A percentile compares a stretch with the other conserved stretches of the same genome.
These are phyloP conservation scores for Scyliorhinus canicula DNA, from an alignment of 2,797 vertebrate genomes.

Conservation along the genomic window DNA sequence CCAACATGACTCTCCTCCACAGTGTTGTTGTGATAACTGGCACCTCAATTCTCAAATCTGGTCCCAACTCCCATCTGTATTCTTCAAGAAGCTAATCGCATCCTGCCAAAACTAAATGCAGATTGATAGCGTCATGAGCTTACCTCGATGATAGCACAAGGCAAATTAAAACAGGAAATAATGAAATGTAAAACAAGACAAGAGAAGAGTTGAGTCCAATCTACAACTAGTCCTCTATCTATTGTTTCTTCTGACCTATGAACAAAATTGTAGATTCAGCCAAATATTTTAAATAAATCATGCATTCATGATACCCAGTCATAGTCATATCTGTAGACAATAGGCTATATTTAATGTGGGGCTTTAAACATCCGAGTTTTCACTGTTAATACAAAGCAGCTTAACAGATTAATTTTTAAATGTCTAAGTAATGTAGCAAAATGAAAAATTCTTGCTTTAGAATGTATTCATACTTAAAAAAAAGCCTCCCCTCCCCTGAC, in stretches of 20 bases:
- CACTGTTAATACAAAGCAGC: not conserved
- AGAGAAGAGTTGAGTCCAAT: not conserved
- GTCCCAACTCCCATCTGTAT: not conserved
- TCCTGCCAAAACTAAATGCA: not conserved
- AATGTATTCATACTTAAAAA: not conserved
- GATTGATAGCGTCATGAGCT: not conserved
- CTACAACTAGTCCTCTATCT: not conserved
- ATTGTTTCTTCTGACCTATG: not conserved
- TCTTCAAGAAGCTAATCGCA: not conserved
- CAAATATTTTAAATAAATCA: not conserved
- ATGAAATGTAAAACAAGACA: not conserved
- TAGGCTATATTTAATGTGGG: not conserved
- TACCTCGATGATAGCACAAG: not conserved
- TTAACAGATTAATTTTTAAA: not conserved
- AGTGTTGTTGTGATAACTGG: constrained; percentile 25
- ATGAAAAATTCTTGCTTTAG: not conserved
- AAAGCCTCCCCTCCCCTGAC: not conserved
- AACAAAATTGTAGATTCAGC: not conserved
- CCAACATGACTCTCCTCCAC: not conserved
- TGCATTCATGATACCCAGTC: not conserved
- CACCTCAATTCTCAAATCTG: not conserved
- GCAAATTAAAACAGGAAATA: not conserved
- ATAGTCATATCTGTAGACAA: not conserved
- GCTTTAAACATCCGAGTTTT: not conserved
- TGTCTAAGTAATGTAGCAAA: not conserved